Evolutionary conservation across 1,140 invertebrate genomes (phyloP).

Genomic region (Agrilus planipennis): DNA sequence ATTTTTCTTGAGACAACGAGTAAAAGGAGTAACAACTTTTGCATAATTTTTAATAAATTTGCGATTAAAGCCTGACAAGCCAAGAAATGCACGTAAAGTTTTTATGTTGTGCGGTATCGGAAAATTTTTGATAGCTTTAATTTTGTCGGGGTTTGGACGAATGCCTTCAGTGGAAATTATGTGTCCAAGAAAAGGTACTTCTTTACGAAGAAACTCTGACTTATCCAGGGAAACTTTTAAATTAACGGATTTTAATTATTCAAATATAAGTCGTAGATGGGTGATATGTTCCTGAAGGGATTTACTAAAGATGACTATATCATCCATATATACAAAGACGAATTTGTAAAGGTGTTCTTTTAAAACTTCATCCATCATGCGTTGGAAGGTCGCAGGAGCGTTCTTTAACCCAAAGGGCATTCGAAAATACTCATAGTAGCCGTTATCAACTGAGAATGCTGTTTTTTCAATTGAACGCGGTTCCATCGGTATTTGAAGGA

Average conservation of each 20-base stretch:
- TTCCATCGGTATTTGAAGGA: constrained; percentile 30
- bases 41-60: constrained; percentile 27
- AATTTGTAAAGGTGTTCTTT: neutral
- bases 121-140: constrained; percentile 4
- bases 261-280: no score
- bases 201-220: no score
- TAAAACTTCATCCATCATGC: constrained; percentile 2
- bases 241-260: no score
- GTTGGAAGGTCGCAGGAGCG: neutral
- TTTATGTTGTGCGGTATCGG: neutral
- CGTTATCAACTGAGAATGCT: constrained; percentile 5
- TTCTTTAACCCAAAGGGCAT: constrained; percentile 5
- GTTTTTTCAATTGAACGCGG: constrained; percentile 24
- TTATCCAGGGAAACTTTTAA: no score
- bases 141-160: neutral
- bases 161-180: neutral
- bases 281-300: neutral
- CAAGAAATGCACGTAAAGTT: neutral
- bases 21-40: constrained; percentile 17
- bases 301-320: neutral
- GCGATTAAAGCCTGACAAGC: constrained; percentile 19
- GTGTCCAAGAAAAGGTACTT: neutral
- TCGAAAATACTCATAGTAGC: constrained; percentile 7
- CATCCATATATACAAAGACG: constrained; percentile 1
- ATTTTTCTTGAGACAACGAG: constrained; percentile 19